These are phyloP conservation scores for Synanthedon formicaeformis DNA, from an alignment of 2,888 invertebrate species.

Conservation along the genomic window DNA sequence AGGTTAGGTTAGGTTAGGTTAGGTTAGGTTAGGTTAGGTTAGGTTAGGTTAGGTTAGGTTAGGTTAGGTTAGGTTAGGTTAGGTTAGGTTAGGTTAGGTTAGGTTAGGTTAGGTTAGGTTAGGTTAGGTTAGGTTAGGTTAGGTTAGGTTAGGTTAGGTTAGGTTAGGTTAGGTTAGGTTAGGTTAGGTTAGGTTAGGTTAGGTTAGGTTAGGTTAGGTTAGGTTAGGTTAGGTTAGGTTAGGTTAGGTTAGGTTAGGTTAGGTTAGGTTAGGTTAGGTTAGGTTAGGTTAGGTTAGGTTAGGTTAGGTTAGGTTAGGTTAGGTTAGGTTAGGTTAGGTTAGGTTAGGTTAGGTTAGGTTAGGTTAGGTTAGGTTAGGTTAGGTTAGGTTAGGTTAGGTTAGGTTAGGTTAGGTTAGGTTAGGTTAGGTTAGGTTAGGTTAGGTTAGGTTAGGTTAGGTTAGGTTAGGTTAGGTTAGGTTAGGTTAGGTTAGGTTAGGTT, in stretches of 20 bases:
- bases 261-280: constrained; percentile 8
- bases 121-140: constrained; percentile 7
- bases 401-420: constrained; percentile 6
- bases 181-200: constrained; percentile 11
- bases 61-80: constrained; percentile 6
- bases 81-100: constrained; percentile 6
- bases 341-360: constrained; percentile 6
- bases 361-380: constrained; percentile 6
- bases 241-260: constrained; percentile 7
- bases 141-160: constrained; percentile 9
- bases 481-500: constrained; percentile 11
- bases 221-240: constrained; percentile 8
- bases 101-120: constrained; percentile 6
- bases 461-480: constrained; percentile 9
- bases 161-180: constrained; percentile 9
- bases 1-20: constrained; percentile 9
- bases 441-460: constrained; percentile 9
- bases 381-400: constrained; percentile 6
- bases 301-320: constrained; percentile 9
- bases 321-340: constrained; percentile 8
- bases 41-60: constrained; percentile 6
- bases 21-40: constrained; percentile 8
- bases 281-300: constrained; percentile 9
- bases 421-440: constrained; percentile 7
- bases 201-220: constrained; percentile 10